These are phyloP conservation scores for Echeneis naucrates DNA, from an alignment of 2,797 vertebrate genomes.

Conservation along the genomic window DNA sequence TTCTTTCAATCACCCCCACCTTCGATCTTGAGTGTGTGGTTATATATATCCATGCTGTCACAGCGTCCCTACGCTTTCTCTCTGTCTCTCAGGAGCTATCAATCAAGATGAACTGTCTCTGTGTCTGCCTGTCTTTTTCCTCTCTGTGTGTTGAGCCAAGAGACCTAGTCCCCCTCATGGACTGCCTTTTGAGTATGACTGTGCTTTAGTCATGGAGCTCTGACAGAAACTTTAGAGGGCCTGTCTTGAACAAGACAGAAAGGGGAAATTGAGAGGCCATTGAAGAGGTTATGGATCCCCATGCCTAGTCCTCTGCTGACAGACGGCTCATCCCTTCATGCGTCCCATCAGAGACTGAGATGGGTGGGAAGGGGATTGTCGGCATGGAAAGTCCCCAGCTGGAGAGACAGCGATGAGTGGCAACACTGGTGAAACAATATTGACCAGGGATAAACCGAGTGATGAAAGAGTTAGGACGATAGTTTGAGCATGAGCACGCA, in stretches of 20 bases:
- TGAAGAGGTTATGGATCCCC: slow-evolving; percentile 68
- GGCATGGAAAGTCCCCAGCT: slow-evolving; percentile 57
- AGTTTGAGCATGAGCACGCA: slow-evolving; percentile 23
- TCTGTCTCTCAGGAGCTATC: slow-evolving; percentile 58
- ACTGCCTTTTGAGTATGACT: slow-evolving; percentile 45
- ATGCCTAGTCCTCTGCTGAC: slow-evolving; percentile 57
- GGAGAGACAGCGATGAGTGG: slow-evolving; percentile 31
- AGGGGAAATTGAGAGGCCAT: slow-evolving; percentile 66
- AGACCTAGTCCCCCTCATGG: slow-evolving; percentile 41
- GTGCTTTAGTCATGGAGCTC: slow-evolving; percentile 49
- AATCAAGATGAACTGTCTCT: slow-evolving; percentile 53
- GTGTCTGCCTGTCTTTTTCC: slow-evolving; percentile 32
- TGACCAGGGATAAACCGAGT: slow-evolving; percentile 39
- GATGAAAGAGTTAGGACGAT: slow-evolving; percentile 31
- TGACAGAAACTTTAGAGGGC: slow-evolving; percentile 69
- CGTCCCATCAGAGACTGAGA: slow-evolving; percentile 51
- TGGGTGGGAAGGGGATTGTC: slow-evolving; percentile 44
- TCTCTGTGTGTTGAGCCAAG: slow-evolving; percentile 40
- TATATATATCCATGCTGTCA: slow-evolving; percentile 58
- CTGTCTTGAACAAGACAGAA: slow-evolving; percentile 58
- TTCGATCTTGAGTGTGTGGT: slow-evolving; percentile 47
- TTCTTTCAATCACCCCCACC: slow-evolving; percentile 47
- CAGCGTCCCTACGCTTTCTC: slow-evolving; percentile 50
- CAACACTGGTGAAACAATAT: slow-evolving; percentile 28
- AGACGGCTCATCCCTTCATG: slow-evolving; percentile 65